Evolutionary conservation across 2,888 invertebrate genomes (phyloP).

Genomic region (Heteromyza rotundicornis): DNA sequence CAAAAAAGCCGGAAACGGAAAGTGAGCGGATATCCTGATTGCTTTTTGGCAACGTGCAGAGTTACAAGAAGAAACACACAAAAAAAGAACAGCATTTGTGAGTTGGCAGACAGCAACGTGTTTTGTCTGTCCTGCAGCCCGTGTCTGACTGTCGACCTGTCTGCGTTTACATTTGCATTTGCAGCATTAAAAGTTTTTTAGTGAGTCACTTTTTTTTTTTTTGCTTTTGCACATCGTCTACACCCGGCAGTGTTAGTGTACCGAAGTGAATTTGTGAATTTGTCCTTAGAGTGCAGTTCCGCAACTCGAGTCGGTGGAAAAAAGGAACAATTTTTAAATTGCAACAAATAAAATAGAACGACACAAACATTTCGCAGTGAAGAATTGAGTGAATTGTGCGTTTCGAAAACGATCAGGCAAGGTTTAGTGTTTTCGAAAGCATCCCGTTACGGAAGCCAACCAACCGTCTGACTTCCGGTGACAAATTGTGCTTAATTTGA

Average conservation of each 20-base stretch:
- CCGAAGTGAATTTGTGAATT: neutral
- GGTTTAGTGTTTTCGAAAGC: too few relatives aligned
- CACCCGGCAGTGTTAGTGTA: neutral
- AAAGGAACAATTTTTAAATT: neutral
- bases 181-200: neutral
- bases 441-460: too few relatives aligned
- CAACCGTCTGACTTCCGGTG: neutral
- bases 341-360: neutral
- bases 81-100: neutral
- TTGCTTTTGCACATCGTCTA: neutral
- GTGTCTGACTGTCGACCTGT: slow-evolving; percentile 18
- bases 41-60: neutral
- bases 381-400: neutral
- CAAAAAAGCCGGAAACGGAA: neutral
- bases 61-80: neutral
- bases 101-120: neutral
- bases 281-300: neutral
- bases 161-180: slow-evolving; percentile 1
- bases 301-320: too few relatives aligned
- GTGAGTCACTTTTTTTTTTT: too few relatives aligned
- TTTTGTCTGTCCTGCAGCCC: slow-evolving; percentile 10
- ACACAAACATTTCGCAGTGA: neutral
- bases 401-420: too few relatives aligned
- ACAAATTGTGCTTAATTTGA: slow-evolving; percentile 2
- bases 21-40: slow-evolving; percentile 2